These are phyloP conservation scores for Asbolus verrucosus DNA, from an alignment of 1,140 invertebrate genomes.

Conservation along the genomic window DNA sequence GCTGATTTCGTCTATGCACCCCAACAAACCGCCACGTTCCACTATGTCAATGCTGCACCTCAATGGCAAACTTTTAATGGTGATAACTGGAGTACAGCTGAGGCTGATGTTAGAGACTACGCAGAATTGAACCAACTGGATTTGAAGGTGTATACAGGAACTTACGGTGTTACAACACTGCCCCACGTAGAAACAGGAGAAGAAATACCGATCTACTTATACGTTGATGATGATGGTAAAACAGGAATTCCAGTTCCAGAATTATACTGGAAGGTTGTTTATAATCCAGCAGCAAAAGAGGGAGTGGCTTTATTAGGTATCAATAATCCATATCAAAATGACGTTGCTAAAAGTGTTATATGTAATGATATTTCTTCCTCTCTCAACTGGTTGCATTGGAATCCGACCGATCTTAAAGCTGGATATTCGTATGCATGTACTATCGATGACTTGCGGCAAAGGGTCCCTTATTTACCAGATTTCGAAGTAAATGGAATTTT, in stretches of 20 bases:
- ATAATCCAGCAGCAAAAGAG: constrained; percentile 66
- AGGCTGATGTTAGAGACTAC: constrained; percentile 65
- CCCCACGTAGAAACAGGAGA: constrained; percentile 63
- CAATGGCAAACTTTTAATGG: constrained; percentile 72
- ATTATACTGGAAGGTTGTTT: constrained; percentile 74
- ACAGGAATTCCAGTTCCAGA: constrained; percentile 68
- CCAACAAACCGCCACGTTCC: constrained; percentile 74
- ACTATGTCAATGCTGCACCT: constrained; percentile 70
- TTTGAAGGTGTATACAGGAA: constrained; percentile 71
- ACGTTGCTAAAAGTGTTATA: constrained; percentile 66
- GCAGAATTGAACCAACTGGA: constrained; percentile 52
- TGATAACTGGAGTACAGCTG: constrained; percentile 69
- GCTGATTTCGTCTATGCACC: constrained; percentile 73
- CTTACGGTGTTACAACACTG: constrained; percentile 68
- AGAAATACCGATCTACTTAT: constrained; percentile 67
- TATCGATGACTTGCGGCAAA: constrained; percentile 70
- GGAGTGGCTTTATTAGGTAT: constrained; percentile 73
- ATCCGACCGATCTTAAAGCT: constrained; percentile 66
- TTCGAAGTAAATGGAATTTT: constrained; percentile 66
- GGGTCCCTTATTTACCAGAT: constrained; percentile 67
- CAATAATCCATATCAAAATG: constrained; percentile 73
- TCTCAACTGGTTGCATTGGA: constrained; percentile 70
- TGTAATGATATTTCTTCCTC: constrained; percentile 70
- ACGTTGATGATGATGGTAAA: constrained; percentile 64
- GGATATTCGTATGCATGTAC: constrained; percentile 77